These are phyloP conservation scores for Achroia grisella DNA, from an alignment of 1,140 invertebrate species.

Conservation along the genomic window DNA sequence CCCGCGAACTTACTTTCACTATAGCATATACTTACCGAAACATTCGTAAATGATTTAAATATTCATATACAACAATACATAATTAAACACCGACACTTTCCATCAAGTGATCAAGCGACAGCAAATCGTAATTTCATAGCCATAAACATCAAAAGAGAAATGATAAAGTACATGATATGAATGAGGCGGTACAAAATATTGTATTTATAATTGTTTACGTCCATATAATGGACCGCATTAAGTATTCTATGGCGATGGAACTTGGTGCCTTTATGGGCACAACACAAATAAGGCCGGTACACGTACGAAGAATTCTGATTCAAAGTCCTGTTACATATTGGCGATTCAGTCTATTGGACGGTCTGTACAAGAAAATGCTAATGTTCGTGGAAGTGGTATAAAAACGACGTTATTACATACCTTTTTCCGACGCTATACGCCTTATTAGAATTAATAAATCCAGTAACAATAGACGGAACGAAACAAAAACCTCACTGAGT, in stretches of 20 bases:
- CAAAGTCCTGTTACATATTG: constrained; percentile 60
- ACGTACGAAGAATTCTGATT: constrained; percentile 64
- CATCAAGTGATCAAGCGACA: too few relatives aligned
- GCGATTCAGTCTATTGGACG: constrained; percentile 22
- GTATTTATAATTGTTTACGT: constrained; percentile 37
- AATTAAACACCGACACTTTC: too few relatives aligned
- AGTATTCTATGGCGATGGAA: constrained; percentile 32
- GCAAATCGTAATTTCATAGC: constrained; percentile 12
- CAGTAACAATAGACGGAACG: constrained; percentile 54
- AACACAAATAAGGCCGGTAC: constrained; percentile 54
- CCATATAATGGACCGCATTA: constrained; percentile 29
- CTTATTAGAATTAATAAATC: constrained; percentile 63
- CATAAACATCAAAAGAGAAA: constrained; percentile 50
- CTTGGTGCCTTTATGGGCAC: constrained; percentile 36
- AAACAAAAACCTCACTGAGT: constrained; percentile 55
- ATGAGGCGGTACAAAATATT: constrained; percentile 32
- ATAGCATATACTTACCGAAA: too few relatives aligned
- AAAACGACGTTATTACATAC: constrained; percentile 24
- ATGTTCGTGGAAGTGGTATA: background rate
- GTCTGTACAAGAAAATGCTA: background rate
- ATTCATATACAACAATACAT: too few relatives aligned
- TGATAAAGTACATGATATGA: constrained; percentile 37
- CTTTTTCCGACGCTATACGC: constrained; percentile 46
- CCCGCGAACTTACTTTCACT: too few relatives aligned
- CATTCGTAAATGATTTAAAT: too few relatives aligned